A percentile compares a stretch with the other conserved stretches of the same genome.
Evolutionary conservation across 2,797 vertebrate species (phyloP).

Genomic region (Petrocephalus schoutedeni): DNA sequence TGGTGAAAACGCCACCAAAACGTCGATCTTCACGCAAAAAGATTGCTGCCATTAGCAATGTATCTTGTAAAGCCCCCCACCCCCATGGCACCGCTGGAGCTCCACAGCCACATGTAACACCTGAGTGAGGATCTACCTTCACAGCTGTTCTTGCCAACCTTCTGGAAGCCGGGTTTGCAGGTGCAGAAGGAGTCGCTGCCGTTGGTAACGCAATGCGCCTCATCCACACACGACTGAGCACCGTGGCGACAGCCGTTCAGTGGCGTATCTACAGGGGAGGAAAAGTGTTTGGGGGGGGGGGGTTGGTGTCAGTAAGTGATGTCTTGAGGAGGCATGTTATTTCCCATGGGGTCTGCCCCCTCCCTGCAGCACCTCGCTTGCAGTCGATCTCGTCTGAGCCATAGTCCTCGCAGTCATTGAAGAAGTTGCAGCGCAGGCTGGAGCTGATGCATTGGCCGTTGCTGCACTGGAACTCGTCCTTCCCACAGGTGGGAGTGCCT

Average conservation of each 20-base stretch:
- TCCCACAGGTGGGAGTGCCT: constrained; percentile 61
- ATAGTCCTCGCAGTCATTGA: constrained; percentile 89
- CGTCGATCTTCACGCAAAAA: neutral
- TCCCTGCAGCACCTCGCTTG: constrained; percentile 64
- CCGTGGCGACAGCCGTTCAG: constrained; percentile 75
- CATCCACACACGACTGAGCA: constrained; percentile 76
- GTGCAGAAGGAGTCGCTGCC: constrained; percentile 75
- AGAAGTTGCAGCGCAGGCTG: constrained; percentile 81
- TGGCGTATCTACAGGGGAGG: constrained; percentile 59
- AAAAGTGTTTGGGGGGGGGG: neutral
- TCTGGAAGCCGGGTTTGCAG: constrained; percentile 81
- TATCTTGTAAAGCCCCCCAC: neutral
- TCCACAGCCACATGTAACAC: neutral
- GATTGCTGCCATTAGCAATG: neutral
- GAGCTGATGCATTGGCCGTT: constrained; percentile 77
- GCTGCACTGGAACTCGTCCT: constrained; percentile 79
- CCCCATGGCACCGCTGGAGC: neutral
- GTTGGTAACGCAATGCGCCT: constrained; percentile 76
- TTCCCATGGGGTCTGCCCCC: neutral
- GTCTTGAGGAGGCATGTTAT: neutral
- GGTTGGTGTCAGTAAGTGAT: neutral
- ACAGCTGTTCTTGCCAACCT: constrained; percentile 73
- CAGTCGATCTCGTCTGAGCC: constrained; percentile 78
- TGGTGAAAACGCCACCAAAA: too few relatives aligned
- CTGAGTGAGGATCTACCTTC: constrained; percentile 65